phyloP scores from a whole-genome alignment of 1,140 invertebrate genomes.

The Homalodisca vitripennis region DNA sequence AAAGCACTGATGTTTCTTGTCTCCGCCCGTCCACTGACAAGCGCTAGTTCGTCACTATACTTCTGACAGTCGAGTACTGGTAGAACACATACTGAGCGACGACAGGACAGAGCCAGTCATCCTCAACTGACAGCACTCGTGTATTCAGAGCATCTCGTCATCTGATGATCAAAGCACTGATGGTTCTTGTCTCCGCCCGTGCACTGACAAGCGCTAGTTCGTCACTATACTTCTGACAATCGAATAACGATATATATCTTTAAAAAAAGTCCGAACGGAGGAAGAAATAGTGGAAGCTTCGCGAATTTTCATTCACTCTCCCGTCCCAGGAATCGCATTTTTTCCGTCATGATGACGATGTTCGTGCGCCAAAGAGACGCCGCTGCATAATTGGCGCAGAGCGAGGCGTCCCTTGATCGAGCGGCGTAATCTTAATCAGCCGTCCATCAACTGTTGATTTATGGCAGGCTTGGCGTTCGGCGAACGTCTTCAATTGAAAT shows the following conservation, averaged over 20 bases:
- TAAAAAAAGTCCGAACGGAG: not conserved
- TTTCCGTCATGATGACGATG: constrained; percentile 8
- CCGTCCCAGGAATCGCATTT: not conserved
- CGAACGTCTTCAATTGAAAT: constrained; percentile 22
- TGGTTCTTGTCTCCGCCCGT: not conserved
- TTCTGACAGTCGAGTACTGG: constrained; percentile 8
- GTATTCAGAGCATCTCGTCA: too few relatives aligned
- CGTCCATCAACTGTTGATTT: constrained; percentile 21
- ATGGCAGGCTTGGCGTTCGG: not conserved
- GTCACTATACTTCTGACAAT: constrained; percentile 14
- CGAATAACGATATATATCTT: constrained; percentile 8
- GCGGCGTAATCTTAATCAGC: constrained; percentile 16
- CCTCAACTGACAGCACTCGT: too few relatives aligned
- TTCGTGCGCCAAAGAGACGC: constrained; percentile 8
- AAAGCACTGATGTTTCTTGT: not conserved
- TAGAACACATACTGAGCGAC: too few relatives aligned
- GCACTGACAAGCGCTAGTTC: constrained; percentile 1
- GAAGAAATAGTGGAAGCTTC: not conserved
- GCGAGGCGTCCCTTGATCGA: constrained; percentile 10
- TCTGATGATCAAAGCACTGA: too few relatives aligned
- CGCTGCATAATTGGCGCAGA: constrained; percentile 22
- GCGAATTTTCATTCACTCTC: constrained; percentile 21
- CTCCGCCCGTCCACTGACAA: not conserved
- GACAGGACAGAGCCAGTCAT: too few relatives aligned
- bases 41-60: constrained; percentile 3